phyloP scores from a whole-genome alignment of 2,113 vertebrate genomes.

The Marmota flaviventris region DNA sequence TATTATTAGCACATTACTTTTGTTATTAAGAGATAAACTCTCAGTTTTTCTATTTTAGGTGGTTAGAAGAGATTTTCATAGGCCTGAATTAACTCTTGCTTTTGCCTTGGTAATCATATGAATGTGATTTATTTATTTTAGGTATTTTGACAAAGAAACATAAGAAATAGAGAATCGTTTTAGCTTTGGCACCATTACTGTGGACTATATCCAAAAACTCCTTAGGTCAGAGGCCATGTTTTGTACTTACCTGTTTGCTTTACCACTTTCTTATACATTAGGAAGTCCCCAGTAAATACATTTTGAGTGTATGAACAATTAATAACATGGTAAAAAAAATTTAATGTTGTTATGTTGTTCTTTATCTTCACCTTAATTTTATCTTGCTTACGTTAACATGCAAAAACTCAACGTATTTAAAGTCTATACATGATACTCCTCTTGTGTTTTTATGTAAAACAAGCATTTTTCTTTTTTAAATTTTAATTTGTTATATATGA shows the following conservation, averaged over 20 bases:
- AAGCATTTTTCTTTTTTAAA: not conserved
- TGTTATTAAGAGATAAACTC: conserved; percentile 35
- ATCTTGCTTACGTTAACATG: not conserved
- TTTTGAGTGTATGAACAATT: not conserved
- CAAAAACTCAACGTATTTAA: not conserved
- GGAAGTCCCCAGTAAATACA: not conserved
- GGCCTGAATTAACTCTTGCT: not conserved
- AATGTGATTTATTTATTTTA: not conserved
- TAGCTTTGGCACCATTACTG: not conserved
- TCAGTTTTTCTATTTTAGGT: not conserved
- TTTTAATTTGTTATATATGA: too few relatives aligned
- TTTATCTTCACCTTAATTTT: not conserved
- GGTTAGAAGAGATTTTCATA: not conserved
- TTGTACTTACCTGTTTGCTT: not conserved
- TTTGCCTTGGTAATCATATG: not conserved
- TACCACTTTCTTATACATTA: not conserved
- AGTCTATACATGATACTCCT: not conserved
- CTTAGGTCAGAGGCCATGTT: not conserved
- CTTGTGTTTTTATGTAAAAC: not conserved
- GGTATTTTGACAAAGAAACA: not conserved
- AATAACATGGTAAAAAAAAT: not conserved
- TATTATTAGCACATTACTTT: not conserved
- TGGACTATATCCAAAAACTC: not conserved
- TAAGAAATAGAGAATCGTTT: not conserved
- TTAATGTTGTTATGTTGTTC: too few relatives aligned